Base-by-base conservation (phyloP, 2,797 vertebrate genomes). In the Nyctibius grandis region DNA sequence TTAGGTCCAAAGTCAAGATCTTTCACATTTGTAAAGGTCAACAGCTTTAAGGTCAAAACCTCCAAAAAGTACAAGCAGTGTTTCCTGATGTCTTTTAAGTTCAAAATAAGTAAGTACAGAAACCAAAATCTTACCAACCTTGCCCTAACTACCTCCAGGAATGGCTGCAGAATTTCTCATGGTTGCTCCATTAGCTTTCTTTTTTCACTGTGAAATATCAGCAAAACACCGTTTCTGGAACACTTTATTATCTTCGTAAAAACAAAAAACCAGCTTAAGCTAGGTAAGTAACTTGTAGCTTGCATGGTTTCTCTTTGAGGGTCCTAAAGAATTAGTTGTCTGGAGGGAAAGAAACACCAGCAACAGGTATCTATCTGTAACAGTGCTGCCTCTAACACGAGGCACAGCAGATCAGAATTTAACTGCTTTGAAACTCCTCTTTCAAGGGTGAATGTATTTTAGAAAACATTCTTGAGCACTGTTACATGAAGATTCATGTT, bases 261-360 rank as follows among this genome's bases (percentile, higher is more conserved):
- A 85, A 77, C 59, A 56, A 18, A 72, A 72, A 63, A 72, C 5
- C 89, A 96, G 86, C 86, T 95, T 78, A 33, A 93, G 89, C 38
- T 78, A 47, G 61, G 44, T 57, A 42, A 67, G 50, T 33, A 47
- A 53, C 14, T 42, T 83, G 33, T 36, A 88, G 64, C n/a, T n/a
- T 85, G 75, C 23, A 31, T 26, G 42, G 50, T 78, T 85, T 88
- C 20, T 73, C 51, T 47, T 31, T 70, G 74, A 40, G 63, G 60
- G 69, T 91, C 72, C 45, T 89, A 28, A 70, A 67, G 38, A 84
- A 82, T 50, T 33, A 63, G 33, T 86, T 88, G 54, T 34, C n/a
- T 91, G 86, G 80, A 93, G 79, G 63, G 54, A 40, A 76, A 91
- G 88, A 91, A 94, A 89, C 96, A 97, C 96, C 96, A 97, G 96